phyloP scores from a whole-genome alignment of 2,797 vertebrate species.

The Mionectes olivaceus region DNA sequence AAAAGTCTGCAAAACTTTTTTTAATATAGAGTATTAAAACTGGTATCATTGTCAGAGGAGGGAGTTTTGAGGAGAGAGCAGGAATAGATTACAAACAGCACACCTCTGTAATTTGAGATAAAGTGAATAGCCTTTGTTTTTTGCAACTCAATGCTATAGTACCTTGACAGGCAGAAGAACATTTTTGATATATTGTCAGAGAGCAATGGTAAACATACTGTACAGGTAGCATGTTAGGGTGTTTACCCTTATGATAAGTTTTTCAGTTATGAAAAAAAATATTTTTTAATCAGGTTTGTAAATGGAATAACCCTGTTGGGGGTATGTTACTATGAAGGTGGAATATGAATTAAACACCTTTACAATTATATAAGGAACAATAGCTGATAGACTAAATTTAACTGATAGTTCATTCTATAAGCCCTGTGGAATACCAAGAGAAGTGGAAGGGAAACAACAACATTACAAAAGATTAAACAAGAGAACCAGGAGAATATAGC shows the following conservation, averaged over 20 bases:
- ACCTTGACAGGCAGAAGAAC: neutral
- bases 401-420: neutral
- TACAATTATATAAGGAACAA: neutral
- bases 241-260: neutral
- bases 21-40: neutral
- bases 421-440: neutral
- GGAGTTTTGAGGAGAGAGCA: neutral
- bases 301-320: neutral
- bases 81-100: neutral
- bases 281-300: neutral
- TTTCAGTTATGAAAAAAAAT: neutral
- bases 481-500: neutral
- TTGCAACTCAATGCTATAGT: neutral
- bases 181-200: neutral
- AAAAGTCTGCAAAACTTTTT: neutral
- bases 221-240: neutral
- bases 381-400: neutral
- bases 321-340: neutral
- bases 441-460: neutral
- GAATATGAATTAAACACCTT: neutral
- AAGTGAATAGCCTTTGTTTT: neutral
- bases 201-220: neutral
- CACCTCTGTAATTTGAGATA: neutral
- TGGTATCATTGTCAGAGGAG: neutral
- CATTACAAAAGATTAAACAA: neutral